phyloP scores from a whole-genome alignment of 2,888 invertebrate species.

The Dasypogon diadema region DNA sequence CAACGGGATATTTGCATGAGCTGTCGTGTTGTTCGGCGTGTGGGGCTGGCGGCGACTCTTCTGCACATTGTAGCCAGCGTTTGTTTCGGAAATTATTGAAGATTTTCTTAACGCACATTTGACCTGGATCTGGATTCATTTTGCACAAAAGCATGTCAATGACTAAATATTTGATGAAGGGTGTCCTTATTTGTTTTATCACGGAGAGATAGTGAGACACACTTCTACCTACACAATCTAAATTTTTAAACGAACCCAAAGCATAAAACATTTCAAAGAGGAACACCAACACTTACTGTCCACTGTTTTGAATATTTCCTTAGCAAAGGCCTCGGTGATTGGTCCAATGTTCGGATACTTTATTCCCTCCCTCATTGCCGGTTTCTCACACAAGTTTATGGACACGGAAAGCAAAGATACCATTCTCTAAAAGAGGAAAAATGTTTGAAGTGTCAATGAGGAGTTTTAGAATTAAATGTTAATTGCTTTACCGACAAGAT shows the following conservation, averaged over 20 bases:
- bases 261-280: not conserved
- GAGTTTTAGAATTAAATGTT: not conserved
- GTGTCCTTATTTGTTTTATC: constrained; percentile 61
- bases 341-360: constrained; percentile 62
- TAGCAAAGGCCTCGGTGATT: constrained; percentile 61
- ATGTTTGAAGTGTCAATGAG: not conserved
- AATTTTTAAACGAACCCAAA: not conserved
- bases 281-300: constrained; percentile 58
- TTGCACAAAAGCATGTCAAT: constrained; percentile 62
- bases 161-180: constrained; percentile 63
- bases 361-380: constrained; percentile 59
- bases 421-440: constrained; percentile 60
- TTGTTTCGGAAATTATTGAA: constrained; percentile 61
- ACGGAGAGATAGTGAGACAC: constrained; percentile 61
- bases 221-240: constrained; percentile 43
- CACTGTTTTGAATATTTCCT: constrained; percentile 62
- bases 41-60: no score
- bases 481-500: constrained; percentile 61
- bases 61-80: constrained; percentile 64
- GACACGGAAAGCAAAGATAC: constrained; percentile 63
- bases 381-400: constrained; percentile 63
- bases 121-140: constrained; percentile 53
- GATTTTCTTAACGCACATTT: constrained; percentile 62
- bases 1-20: constrained; percentile 53
- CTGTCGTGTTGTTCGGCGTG: no score